Evolutionary conservation across 2,888 invertebrate genomes (phyloP).

Genomic region (Atrina japonica): DNA sequence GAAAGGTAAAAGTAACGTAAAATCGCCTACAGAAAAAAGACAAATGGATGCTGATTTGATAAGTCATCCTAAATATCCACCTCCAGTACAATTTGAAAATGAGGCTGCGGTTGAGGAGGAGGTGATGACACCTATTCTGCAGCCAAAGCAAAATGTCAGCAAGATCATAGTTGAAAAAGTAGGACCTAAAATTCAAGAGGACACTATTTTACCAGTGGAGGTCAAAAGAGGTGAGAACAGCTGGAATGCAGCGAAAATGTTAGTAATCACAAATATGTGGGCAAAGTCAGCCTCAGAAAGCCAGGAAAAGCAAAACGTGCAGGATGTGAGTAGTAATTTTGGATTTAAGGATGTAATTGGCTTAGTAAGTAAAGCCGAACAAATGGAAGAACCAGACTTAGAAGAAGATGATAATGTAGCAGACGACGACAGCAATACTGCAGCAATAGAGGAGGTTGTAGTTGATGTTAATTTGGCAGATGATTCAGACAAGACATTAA

Average conservation of each 20-base stretch:
- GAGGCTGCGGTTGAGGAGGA: constrained; percentile 9
- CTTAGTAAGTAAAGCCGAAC: constrained; percentile 42
- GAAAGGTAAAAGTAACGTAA: constrained; percentile 9
- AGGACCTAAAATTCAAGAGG: constrained; percentile 23
- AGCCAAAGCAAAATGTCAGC: background rate
- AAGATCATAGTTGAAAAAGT: background rate
- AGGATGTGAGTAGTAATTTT: constrained; percentile 46
- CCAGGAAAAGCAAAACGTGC: constrained; percentile 3
- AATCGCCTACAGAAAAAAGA: background rate
- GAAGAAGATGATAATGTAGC: background rate
- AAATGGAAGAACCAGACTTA: background rate
- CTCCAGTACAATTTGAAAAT: background rate
- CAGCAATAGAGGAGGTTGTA: constrained; percentile 4
- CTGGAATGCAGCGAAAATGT: constrained; percentile 28
- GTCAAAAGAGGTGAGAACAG: constrained; percentile 41
- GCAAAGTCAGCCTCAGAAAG: constrained; percentile 29
- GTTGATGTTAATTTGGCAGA: constrained; percentile 7
- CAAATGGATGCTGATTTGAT: too few species aligned
- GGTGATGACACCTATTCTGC: background rate
- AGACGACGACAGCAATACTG: constrained; percentile 20
- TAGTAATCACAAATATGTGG: constrained; percentile 37
- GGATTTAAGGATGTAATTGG: constrained; percentile 43
- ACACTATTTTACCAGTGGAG: constrained; percentile 43
- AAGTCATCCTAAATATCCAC: background rate
- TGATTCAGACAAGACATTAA: background rate